Conservation (phyloP, 1,140 invertebrate genomes). For the Cotesia chilonis region DNA sequence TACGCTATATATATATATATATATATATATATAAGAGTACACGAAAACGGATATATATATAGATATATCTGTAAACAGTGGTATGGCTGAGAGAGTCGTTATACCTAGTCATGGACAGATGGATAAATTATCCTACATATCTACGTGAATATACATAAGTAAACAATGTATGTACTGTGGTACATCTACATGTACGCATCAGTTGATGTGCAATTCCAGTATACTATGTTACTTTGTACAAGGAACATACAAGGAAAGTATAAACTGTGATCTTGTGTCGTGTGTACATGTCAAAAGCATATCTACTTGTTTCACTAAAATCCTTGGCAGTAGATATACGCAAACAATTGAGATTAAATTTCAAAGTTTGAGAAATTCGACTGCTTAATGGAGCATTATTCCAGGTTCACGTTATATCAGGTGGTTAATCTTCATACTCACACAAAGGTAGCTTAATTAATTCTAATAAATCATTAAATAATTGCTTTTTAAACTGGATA, state of each 20-base stretch:
- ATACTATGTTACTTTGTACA: neutral
- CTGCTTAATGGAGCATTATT: too few relatives aligned
- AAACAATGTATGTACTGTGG: conserved; percentile 4
- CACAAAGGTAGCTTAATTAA: too few relatives aligned
- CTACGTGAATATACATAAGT: conserved; percentile 14
- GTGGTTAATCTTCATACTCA: too few relatives aligned
- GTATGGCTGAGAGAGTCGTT: neutral
- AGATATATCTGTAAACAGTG: neutral
- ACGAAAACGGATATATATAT: conserved; percentile 22
- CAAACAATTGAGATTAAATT: too few relatives aligned
- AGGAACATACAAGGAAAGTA: conserved; percentile 17
- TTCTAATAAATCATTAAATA: too few relatives aligned
- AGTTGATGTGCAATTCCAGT: neutral
- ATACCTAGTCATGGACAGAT: neutral
- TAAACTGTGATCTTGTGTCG: neutral
- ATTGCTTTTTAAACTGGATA: too few relatives aligned
- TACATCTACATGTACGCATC: neutral
- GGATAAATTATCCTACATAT: conserved; percentile 10
- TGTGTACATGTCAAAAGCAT: neutral
- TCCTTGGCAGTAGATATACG: neutral
- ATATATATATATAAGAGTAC: conserved; percentile 9
- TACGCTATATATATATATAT: conserved; percentile 14
- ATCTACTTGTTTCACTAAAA: conserved; percentile 7
- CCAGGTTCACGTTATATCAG: too few relatives aligned
- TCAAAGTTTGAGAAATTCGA: too few relatives aligned